phyloP scores from a whole-genome alignment of 2,113 vertebrate genomes.

The Macaca nemestrina region DNA sequence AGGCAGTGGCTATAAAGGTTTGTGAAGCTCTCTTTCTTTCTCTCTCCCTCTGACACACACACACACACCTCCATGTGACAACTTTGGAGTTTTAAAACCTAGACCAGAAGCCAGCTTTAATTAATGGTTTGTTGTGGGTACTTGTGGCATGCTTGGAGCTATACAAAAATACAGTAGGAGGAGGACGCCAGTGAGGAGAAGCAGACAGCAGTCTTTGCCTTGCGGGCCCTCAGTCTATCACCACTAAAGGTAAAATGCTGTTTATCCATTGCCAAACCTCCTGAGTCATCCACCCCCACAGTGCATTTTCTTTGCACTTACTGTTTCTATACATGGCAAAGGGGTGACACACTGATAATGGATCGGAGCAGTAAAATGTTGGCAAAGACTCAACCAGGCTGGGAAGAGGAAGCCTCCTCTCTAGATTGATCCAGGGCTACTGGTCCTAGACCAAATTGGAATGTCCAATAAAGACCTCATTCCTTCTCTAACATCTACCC shows the following conservation, averaged over 20 bases:
- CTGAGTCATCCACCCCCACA: slow-evolving; percentile 59
- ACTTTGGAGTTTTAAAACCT: background rate
- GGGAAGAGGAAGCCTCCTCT: background rate
- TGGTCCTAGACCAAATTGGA: background rate
- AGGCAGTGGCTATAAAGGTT: rapidly evolving
- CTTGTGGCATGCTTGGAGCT: slow-evolving; percentile 6
- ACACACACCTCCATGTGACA: background rate
- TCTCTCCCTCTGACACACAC: background rate
- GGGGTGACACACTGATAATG: background rate
- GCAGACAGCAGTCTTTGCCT: slow-evolving; percentile 55
- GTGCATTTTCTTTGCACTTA: background rate
- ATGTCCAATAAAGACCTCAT: background rate
- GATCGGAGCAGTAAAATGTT: background rate
- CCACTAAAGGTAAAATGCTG: slow-evolving; percentile 24
- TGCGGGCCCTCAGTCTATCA: slow-evolving; percentile 31
- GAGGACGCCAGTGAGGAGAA: background rate
- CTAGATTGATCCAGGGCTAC: background rate
- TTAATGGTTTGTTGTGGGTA: slow-evolving; percentile 26
- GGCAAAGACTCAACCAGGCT: background rate
- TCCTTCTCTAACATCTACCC: background rate
- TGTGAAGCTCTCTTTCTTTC: too few species aligned
- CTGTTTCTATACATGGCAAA: slow-evolving; percentile 59
- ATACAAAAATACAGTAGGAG: background rate
- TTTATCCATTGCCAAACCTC: slow-evolving; percentile 34
- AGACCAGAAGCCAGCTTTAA: background rate